A percentile compares a stretch with the other conserved stretches of the same genome.
These are phyloP conservation scores for Alloplasta piceator DNA, from an alignment of 2,888 invertebrate genomes.

Conservation along the genomic window DNA sequence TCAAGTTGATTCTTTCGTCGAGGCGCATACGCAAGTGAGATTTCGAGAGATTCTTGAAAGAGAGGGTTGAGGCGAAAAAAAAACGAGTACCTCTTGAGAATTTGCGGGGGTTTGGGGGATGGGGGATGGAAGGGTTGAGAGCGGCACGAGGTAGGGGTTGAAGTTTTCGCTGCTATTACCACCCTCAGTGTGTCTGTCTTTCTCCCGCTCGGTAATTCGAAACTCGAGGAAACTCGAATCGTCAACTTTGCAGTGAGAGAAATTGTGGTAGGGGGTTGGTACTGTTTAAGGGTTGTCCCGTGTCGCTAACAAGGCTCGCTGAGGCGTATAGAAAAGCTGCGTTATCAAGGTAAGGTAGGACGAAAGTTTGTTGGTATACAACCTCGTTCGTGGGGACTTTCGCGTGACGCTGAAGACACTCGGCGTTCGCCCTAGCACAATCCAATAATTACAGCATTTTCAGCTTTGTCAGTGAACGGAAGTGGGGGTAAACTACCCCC, in stretches of 20 bases:
- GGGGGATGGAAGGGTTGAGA: too few species aligned
- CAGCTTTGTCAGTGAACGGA: background rate
- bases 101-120: too few species aligned
- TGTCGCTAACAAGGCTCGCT: conserved; percentile 39
- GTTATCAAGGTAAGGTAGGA: conserved; percentile 16
- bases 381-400: conserved; percentile 24
- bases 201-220: conserved; percentile 63
- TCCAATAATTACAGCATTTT: conserved; percentile 54
- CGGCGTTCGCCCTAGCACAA: conserved; percentile 26
- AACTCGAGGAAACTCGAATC: conserved; percentile 70
- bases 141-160: too few species aligned
- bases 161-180: conserved; percentile 16
- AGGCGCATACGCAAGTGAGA: too few species aligned
- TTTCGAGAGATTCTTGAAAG: too few species aligned
- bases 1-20: too few species aligned
- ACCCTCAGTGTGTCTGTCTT: conserved; percentile 9
- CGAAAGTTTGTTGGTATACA: conserved; percentile 47
- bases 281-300: conserved; percentile 8
- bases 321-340: conserved; percentile 27
- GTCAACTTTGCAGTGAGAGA: conserved; percentile 69
- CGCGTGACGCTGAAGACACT: conserved; percentile 11
- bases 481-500: conserved; percentile 4
- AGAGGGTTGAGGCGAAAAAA: too few species aligned
- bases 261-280: conserved; percentile 13
- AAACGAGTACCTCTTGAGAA: too few species aligned